Conservation (phyloP, 2,888 invertebrate species). For the Ectemnius continuus region DNA sequence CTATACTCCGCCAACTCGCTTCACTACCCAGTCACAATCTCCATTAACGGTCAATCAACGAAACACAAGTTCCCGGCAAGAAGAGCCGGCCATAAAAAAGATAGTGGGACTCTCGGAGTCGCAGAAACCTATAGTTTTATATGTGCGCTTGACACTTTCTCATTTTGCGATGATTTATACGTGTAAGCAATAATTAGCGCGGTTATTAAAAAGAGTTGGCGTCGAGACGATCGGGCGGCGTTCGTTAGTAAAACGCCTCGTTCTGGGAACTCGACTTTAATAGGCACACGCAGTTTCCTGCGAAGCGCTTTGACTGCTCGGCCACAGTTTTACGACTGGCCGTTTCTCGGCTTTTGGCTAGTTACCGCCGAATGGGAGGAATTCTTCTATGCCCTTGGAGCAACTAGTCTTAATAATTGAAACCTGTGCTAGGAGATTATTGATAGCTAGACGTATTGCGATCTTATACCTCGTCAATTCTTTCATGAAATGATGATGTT, state of each 20-base stretch:
- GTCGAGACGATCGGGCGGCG: slow-evolving; percentile 52
- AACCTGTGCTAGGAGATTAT: too few relatives aligned
- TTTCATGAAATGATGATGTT: slow-evolving; percentile 7
- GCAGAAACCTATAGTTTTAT: too few relatives aligned
- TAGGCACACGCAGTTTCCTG: slow-evolving; percentile 56
- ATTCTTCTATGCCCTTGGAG: slow-evolving; percentile 44
- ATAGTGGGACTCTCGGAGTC: too few relatives aligned
- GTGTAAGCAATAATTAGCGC: slow-evolving; percentile 50
- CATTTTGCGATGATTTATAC: not conserved
- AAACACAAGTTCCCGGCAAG: too few relatives aligned
- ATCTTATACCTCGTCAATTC: slow-evolving; percentile 13
- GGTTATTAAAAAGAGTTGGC: slow-evolving; percentile 61
- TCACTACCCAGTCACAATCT: too few relatives aligned
- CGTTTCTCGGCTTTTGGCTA: slow-evolving; percentile 50
- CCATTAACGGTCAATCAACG: too few relatives aligned
- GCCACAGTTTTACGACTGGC: slow-evolving; percentile 59
- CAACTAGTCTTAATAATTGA: slow-evolving; percentile 54
- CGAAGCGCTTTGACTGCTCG: slow-evolving; percentile 50
- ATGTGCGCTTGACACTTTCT: not conserved
- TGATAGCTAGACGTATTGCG: slow-evolving; percentile 33
- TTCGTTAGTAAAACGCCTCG: slow-evolving; percentile 57
- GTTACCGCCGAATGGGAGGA: slow-evolving; percentile 51
- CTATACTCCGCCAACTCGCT: too few relatives aligned
- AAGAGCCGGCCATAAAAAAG: too few relatives aligned
- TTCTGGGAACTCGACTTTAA: slow-evolving; percentile 60